Evolutionary conservation across 2,888 invertebrate species (phyloP).

Genomic region (Oxytorus armatus): DNA sequence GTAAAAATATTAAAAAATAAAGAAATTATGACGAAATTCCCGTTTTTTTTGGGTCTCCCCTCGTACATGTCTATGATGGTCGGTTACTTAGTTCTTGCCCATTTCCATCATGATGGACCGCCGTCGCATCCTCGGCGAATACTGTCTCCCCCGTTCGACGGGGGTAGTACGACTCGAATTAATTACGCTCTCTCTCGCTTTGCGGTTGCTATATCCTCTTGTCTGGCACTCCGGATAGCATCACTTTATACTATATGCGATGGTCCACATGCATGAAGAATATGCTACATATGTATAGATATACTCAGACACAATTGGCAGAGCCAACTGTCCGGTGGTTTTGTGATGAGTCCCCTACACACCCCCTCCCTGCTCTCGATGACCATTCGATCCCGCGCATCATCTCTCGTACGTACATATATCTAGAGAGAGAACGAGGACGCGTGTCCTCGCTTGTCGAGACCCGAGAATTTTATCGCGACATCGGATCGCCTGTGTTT

Average conservation of each 20-base stretch:
- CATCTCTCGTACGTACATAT: conserved; percentile 66
- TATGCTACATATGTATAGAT: conserved; percentile 30
- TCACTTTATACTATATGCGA: conserved; percentile 6
- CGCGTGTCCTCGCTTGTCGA: conserved; percentile 78
- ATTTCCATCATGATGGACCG: conserved; percentile 57
- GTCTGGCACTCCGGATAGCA: conserved; percentile 16
- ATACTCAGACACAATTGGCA: conserved; percentile 55
- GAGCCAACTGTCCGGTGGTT: conserved; percentile 62
- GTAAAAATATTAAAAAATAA: no score
- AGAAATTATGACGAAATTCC: no score
- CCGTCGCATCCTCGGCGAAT: conserved; percentile 42
- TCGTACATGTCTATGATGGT: conserved; percentile 19
- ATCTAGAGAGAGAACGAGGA: conserved; percentile 73
- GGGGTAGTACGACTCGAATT: conserved; percentile 54
- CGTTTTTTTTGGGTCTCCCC: no score
- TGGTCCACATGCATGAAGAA: conserved; percentile 34
- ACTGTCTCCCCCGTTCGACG: conserved; percentile 30
- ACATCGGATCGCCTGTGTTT: conserved; percentile 81
- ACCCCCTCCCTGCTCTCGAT: background rate
- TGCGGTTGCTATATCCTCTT: conserved; percentile 27
- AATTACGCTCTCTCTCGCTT: conserved; percentile 47
- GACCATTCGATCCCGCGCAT: conserved; percentile 64
- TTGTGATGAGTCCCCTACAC: conserved; percentile 57
- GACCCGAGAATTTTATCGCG: conserved; percentile 82
- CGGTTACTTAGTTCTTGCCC: conserved; percentile 50